Base-by-base conservation (phyloP, 2,888 invertebrate genomes). In the Acleris sparsana region DNA sequence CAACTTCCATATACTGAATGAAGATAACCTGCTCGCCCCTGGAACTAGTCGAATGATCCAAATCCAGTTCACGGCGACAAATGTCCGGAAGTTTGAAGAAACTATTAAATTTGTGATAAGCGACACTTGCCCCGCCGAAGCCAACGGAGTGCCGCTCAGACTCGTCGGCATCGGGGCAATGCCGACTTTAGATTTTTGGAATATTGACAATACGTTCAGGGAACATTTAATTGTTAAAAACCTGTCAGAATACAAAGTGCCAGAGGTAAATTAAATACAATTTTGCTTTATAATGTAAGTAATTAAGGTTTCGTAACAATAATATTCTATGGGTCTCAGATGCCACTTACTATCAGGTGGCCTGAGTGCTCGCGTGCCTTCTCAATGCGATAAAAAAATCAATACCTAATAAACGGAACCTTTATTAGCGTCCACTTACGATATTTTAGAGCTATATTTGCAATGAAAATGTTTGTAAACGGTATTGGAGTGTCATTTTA, bases 141-240 rank as follows among this genome's bases (percentile, higher is more conserved):
- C 87, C 17, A 76, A 88, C 18, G 94, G 94, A 0, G 92, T 91
- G 53, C 85, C 83, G 2, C 73, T 95, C 0, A 88, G 73, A 48
- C 75, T 95, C 6, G 86, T 88, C 2, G 94, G 93, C 3, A 91
- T 90, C 17, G 94, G 94, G 22, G 93, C 92, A n/a, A 83, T 94
- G 74, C 94, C 95, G 0, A 83, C 82, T 9, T 76, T 95, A 62
- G 93, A 94, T 75, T 93, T 95, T 64, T 85, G 90, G 78, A 93
- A 95, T 76, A 78, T 93, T 22, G 89, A 93, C 61, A 90, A 87
- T 3, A 94, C 95, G 1, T 95, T 95, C 76, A 89, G 91, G 67
- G 94, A 94, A 78, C 94, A 94, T 73, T 87, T 93, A 20, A 88
- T 95, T 66, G 93, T 94, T 1, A 91, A 94, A 73, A 86, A 83